Conservation (phyloP, 2,113 vertebrate species). For the Nasalis larvatus region DNA sequence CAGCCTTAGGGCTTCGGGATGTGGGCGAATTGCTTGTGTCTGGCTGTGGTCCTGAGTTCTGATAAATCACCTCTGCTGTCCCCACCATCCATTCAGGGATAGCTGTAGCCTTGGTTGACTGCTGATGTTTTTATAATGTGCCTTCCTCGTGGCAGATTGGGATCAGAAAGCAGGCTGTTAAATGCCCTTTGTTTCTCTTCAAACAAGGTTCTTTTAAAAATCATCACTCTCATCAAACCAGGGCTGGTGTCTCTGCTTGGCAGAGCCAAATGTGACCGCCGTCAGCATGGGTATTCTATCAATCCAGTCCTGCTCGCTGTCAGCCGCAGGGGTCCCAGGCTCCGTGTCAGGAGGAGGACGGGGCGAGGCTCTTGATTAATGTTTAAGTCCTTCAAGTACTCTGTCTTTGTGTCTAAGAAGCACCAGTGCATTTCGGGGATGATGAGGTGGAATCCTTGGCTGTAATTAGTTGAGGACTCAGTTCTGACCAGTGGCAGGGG, state of each 20-base stretch:
- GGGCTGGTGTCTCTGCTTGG: neutral
- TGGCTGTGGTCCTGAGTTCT: neutral
- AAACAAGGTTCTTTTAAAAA: constrained; percentile 48
- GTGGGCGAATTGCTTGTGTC: neutral
- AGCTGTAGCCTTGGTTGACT: neutral
- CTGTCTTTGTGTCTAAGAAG: constrained; percentile 53
- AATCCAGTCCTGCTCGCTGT: neutral
- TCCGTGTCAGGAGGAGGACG: neutral
- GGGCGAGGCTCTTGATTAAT: constrained; percentile 50
- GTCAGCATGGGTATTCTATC: neutral
- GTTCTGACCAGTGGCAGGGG: neutral
- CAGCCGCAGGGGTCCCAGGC: neutral
- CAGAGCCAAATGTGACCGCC: neutral
- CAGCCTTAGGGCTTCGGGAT: neutral
- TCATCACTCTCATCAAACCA: neutral
- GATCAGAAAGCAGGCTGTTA: constrained; percentile 55
- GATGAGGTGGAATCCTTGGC: neutral
- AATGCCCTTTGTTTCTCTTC: constrained; percentile 50
- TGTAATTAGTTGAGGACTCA: neutral
- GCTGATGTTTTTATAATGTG: constrained; percentile 52
- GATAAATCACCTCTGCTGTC: neutral
- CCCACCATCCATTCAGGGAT: neutral
- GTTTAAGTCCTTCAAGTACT: constrained; percentile 34
- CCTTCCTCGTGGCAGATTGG: neutral
- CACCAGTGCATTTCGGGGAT: neutral